These are phyloP conservation scores for Mustela lutreola DNA, from an alignment of 2,113 vertebrate genomes.

Conservation along the genomic window DNA sequence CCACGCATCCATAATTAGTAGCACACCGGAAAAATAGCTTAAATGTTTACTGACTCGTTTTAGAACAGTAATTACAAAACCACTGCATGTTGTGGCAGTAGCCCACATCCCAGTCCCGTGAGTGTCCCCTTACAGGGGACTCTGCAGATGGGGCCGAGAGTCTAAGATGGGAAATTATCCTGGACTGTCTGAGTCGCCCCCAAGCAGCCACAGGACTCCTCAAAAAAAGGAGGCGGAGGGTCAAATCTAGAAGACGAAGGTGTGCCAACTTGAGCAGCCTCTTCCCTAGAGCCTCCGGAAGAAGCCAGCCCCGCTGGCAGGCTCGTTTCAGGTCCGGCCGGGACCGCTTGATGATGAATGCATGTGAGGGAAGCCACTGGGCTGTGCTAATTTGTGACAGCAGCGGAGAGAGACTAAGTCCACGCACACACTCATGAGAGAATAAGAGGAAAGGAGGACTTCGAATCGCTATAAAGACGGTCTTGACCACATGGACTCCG, in stretches of 20 bases:
- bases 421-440: background rate
- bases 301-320: background rate
- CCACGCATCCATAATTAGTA: no score
- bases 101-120: background rate
- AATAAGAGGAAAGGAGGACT: background rate
- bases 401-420: background rate
- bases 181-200: background rate
- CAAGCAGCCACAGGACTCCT: background rate
- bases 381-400: background rate
- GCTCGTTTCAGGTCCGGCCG: no score
- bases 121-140: rapidly evolving
- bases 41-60: background rate
- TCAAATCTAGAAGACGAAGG: background rate
- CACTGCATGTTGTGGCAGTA: rapidly evolving
- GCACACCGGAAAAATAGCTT: background rate
- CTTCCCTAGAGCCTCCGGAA: background rate
- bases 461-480: rapidly evolving
- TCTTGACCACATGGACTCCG: background rate
- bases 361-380: rapidly evolving
- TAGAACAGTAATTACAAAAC: background rate
- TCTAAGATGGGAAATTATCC: background rate
- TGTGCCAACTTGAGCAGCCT: no score
- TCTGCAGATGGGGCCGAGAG: background rate
- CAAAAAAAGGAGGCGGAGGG: background rate
- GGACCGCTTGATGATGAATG: no score